These are phyloP conservation scores for Riparia riparia DNA, from an alignment of 2,113 vertebrate genomes.

Conservation along the genomic window DNA sequence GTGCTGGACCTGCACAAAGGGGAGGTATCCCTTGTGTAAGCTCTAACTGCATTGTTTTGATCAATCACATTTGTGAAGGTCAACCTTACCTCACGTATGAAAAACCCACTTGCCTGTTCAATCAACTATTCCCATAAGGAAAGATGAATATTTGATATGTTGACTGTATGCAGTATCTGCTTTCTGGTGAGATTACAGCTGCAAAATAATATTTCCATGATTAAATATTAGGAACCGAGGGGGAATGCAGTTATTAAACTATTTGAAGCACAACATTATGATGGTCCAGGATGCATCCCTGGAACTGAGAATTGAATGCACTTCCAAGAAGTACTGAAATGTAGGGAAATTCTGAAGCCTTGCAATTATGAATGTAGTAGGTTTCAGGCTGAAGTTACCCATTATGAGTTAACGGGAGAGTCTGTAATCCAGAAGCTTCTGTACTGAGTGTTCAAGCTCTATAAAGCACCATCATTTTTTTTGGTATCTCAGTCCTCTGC, in stretches of 20 bases:
- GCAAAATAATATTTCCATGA: slow-evolving; percentile 57
- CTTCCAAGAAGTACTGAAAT: background rate
- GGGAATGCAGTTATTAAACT: background rate
- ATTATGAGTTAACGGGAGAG: background rate
- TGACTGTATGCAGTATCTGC: slow-evolving; percentile 21
- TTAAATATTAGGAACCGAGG: slow-evolving; percentile 3
- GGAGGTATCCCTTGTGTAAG: background rate
- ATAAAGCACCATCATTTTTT: background rate
- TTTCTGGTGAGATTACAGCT: slow-evolving; percentile 19
- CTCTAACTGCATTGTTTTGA: background rate
- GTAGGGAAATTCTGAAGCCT: background rate
- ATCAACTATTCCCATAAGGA: slow-evolving; percentile 26
- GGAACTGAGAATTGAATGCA: background rate
- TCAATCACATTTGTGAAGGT: background rate
- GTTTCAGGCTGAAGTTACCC: background rate
- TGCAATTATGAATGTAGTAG: background rate
- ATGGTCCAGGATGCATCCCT: background rate
- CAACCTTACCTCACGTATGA: background rate
- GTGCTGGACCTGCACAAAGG: background rate
- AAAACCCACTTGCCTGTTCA: slow-evolving; percentile 17
- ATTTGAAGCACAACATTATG: background rate
- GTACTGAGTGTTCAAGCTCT: background rate
- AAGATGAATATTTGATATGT: slow-evolving; percentile 1
- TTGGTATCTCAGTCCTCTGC: background rate
- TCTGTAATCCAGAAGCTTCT: background rate